Percentiles rank a stretch among this genome's conserved stretches.
Evolutionary conservation across 2,797 vertebrate species (phyloP).

Genomic region (Austrolebias charrua): DNA sequence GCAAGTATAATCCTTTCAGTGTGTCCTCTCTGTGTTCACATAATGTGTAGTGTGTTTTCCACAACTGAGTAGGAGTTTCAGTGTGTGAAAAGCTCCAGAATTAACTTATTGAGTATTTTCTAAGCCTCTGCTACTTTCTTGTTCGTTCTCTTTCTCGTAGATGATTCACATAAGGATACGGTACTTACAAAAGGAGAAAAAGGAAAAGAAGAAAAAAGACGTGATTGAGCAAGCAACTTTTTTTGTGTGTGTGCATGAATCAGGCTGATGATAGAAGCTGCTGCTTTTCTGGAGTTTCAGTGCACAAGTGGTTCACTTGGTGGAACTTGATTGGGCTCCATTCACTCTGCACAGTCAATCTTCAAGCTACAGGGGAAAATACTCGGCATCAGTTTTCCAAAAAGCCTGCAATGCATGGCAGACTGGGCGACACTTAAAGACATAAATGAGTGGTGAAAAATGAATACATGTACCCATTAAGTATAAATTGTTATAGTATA

Average conservation of each 20-base stretch:
- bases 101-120: constrained; percentile 12
- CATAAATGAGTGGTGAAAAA: background rate
- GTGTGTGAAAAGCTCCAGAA: constrained; percentile 32
- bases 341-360: constrained; percentile 43
- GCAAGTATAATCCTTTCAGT: constrained; percentile 62
- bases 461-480: constrained; percentile 3
- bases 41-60: constrained; percentile 28
- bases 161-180: background rate
- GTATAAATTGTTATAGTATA: too few species aligned
- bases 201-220: constrained; percentile 15
- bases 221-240: constrained; percentile 42
- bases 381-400: constrained; percentile 46
- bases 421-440: constrained; percentile 21
- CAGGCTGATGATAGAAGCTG: constrained; percentile 57
- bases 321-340: constrained; percentile 56
- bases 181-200: background rate
- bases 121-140: constrained; percentile 9
- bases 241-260: constrained; percentile 44
- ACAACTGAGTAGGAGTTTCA: constrained; percentile 25
- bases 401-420: constrained; percentile 18
- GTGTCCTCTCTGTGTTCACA: constrained; percentile 20
- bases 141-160: constrained; percentile 5
- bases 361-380: constrained; percentile 23
- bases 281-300: constrained; percentile 35
- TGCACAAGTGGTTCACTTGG: constrained; percentile 43